Evolutionary conservation across 2,113 vertebrate genomes (phyloP), one percentile per base, ranked within the genome.

Genomic region (Scomber japonicus): DNA sequence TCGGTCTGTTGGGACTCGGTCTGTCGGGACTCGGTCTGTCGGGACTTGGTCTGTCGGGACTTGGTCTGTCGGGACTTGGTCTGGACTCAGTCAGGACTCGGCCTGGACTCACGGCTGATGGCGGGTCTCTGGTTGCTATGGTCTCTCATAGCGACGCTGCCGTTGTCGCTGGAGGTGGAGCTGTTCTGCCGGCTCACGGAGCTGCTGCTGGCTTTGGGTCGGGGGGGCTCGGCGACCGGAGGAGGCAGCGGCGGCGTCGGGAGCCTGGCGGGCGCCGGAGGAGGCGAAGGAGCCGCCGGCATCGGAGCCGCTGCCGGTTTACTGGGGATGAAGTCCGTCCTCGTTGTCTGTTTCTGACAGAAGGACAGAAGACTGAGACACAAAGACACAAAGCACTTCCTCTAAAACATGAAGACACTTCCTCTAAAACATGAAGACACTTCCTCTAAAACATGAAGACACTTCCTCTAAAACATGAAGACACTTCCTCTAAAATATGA

Each of bases 281-380:
- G 81, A 0, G 94, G 88, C 0, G 82, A 65, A 0, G 96, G 95
- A 0, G 91, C 91, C 0, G 94, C 92, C 2, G 91, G 75, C 0
- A 91, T 89, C 0, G 94, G 94, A 1, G 79, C 74, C 9, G 56
- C 82, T 0, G 81, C 45, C 0, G 93, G 91, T 24, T 95, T 96
- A 51, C 6, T 48, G 14, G 93, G 87, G 1, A 92, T 65, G 0
- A 91, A 92, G 53, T 98, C 97, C 0, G 92, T 92, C 82, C 78
- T 78, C 1, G 94, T 93, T 5, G 75, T 89, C 72, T 99, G 97
- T 46, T 99, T 99, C 98, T 99, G 94, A 0, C 74, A 51, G 30
- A 27, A 70, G 68, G 30, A 72, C 21, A 44, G 13, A 21, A 3
- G 11, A 56, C 11, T 5, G 49, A 7, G 10, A 3, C 11, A n/a